A percentile compares a stretch with the other conserved stretches of the same genome.
These are phyloP conservation scores for Polyommatus icarus DNA, from an alignment of 2,888 invertebrate genomes.

Conservation along the genomic window DNA sequence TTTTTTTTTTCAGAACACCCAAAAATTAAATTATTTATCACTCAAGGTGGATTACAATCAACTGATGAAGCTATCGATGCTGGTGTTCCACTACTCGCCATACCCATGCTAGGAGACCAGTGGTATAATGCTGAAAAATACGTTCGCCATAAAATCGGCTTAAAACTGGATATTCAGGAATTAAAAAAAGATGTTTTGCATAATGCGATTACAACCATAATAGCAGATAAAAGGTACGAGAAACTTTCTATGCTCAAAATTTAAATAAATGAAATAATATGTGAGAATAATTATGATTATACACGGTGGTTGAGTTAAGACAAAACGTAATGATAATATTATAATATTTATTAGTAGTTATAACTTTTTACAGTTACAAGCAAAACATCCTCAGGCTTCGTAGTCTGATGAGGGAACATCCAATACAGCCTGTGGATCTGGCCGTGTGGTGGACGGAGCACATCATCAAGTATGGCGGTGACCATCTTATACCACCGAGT, in stretches of 20 bases:
- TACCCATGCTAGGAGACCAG: constrained; percentile 63
- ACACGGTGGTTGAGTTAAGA: background rate
- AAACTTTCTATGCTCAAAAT: background rate
- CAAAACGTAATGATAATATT: background rate
- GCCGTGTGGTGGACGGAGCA: constrained; percentile 55
- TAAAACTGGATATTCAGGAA: constrained; percentile 47
- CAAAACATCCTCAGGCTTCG: constrained; percentile 43
- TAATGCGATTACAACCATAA: constrained; percentile 44
- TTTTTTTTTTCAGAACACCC: constrained; percentile 30
- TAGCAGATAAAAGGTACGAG: constrained; percentile 44
- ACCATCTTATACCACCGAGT: constrained; percentile 47
- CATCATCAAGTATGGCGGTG: constrained; percentile 49
- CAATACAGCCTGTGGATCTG: constrained; percentile 45
- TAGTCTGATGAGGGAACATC: constrained; percentile 44
- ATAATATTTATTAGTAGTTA: background rate
- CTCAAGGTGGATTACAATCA: constrained; percentile 42
- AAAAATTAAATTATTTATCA: constrained; percentile 31
- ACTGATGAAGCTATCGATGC: constrained; percentile 62
- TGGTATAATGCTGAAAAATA: constrained; percentile 55
- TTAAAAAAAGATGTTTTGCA: constrained; percentile 46
- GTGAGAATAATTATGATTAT: background rate
- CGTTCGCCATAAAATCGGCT: constrained; percentile 49
- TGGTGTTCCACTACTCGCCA: constrained; percentile 57
- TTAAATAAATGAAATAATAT: background rate
- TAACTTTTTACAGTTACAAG: constrained; percentile 43